phyloP scores from a whole-genome alignment of 2,797 vertebrate species.

The Xenopus petersii region DNA sequence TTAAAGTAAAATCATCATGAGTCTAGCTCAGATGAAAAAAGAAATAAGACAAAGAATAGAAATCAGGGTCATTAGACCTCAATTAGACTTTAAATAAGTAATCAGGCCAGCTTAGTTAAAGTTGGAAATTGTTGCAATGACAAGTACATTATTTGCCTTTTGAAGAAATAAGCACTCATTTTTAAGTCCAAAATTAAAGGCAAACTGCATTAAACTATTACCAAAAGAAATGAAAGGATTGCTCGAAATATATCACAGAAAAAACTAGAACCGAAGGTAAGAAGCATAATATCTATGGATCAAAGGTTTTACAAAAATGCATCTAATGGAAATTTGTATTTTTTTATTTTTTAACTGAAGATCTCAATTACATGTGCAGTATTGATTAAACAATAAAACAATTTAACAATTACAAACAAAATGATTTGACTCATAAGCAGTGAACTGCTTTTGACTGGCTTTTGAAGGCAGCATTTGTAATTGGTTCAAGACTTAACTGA shows the following conservation, averaged over 20 bases:
- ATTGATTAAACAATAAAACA: too few relatives aligned
- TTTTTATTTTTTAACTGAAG: too few relatives aligned
- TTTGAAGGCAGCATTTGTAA: too few relatives aligned
- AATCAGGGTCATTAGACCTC: slow-evolving; percentile 38
- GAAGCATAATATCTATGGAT: too few relatives aligned
- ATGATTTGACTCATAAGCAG: too few relatives aligned
- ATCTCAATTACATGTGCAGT: too few relatives aligned
- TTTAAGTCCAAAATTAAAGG: slow-evolving; percentile 11
- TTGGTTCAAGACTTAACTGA: too few relatives aligned
- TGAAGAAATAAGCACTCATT: slow-evolving; percentile 17
- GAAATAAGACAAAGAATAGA: slow-evolving; percentile 3
- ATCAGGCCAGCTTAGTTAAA: slow-evolving; percentile 25
- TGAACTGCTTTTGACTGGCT: too few relatives aligned
- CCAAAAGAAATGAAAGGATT: slow-evolving; percentile 27
- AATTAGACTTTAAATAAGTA: slow-evolving; percentile 42
- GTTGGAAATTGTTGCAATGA: slow-evolving; percentile 25
- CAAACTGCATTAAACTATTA: slow-evolving; percentile 1
- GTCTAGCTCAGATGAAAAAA: slow-evolving; percentile 14
- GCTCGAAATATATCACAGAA: slow-evolving; percentile 1
- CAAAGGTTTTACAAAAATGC: too few relatives aligned
- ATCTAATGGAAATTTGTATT: too few relatives aligned
- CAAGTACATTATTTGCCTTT: slow-evolving; percentile 21
- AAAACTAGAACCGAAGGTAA: neutral
- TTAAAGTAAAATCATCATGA: slow-evolving; percentile 21
- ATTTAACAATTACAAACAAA: too few relatives aligned